These are phyloP conservation scores for Platypus cylindrus DNA, from an alignment of 2,888 invertebrate genomes.

Conservation along the genomic window DNA sequence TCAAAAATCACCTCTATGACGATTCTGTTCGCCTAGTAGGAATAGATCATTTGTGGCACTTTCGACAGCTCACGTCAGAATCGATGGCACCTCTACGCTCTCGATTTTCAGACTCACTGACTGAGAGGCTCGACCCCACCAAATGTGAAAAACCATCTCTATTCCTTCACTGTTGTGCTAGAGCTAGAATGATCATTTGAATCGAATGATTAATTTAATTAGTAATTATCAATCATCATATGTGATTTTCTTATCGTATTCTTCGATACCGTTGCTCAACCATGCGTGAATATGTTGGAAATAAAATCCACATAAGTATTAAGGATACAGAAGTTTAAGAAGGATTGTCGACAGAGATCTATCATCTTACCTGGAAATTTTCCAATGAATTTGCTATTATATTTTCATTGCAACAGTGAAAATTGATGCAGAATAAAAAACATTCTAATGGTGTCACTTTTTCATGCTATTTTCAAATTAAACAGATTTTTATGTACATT, in stretches of 20 bases:
- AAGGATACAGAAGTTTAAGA: constrained; percentile 42
- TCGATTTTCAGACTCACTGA: not conserved
- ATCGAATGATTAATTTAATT: no score
- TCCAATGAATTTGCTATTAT: no score
- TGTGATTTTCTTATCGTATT: constrained; percentile 2
- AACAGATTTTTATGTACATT: constrained; percentile 1
- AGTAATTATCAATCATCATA: not conserved
- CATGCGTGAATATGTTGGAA: constrained; percentile 50
- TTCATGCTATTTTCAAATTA: no score
- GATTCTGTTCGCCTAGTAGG: constrained; percentile 14
- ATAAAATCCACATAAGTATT: constrained; percentile 47
- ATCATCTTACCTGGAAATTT: no score
- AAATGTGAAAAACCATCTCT: no score
- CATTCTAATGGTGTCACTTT: no score
- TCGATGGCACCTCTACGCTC: constrained; percentile 4
- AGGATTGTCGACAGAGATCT: no score
- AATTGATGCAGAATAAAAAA: no score
- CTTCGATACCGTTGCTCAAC: constrained; percentile 27
- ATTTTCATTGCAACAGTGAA: no score
- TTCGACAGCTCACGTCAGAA: constrained; percentile 13
- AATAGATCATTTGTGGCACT: constrained; percentile 16
- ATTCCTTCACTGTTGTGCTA: no score
- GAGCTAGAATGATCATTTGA: no score
- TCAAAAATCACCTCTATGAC: not conserved
- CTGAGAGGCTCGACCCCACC: not conserved